phyloP scores from a whole-genome alignment of 2,113 vertebrate species.

The Prionailurus viverrinus region DNA sequence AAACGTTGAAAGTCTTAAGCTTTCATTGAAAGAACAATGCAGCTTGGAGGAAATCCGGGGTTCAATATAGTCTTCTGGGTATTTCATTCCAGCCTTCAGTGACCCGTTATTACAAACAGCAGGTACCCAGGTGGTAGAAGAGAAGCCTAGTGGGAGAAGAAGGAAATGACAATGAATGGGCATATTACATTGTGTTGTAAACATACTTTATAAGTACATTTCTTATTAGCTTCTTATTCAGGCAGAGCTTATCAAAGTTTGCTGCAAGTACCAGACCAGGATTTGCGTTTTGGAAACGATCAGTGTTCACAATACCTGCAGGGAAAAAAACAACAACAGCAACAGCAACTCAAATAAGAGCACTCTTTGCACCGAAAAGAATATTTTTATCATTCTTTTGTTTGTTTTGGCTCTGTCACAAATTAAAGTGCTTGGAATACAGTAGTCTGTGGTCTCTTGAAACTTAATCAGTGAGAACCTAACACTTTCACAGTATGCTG shows the following conservation, averaged over 20 bases:
- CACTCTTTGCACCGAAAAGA: constrained; percentile 68
- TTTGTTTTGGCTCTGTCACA: constrained; percentile 86
- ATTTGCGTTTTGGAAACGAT: constrained; percentile 61
- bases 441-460: constrained; percentile 87
- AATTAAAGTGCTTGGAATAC: constrained; percentile 88
- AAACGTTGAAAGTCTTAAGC: constrained; percentile 62
- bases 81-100: constrained; percentile 18
- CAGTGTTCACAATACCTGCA: constrained; percentile 77
- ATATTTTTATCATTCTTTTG: constrained; percentile 83
- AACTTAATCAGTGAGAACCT: constrained; percentile 80
- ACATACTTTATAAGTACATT: constrained; percentile 78
- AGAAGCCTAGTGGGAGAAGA: constrained; percentile 51
- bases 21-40: constrained; percentile 28
- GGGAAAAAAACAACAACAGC: constrained; percentile 64
- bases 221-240: constrained; percentile 70
- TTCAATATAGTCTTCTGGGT: constrained; percentile 11
- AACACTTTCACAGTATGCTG: constrained; percentile 82
- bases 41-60: constrained; percentile 68
- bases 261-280: constrained; percentile 65
- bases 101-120: constrained; percentile 11
- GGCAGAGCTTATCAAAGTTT: constrained; percentile 53
- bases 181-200: background rate
- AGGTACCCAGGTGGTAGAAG: background rate
- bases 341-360: constrained; percentile 66
- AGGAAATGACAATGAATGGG: background rate